Base-by-base conservation (phyloP, 2,797 vertebrate species). In the Pantherophis vulpinus region DNA sequence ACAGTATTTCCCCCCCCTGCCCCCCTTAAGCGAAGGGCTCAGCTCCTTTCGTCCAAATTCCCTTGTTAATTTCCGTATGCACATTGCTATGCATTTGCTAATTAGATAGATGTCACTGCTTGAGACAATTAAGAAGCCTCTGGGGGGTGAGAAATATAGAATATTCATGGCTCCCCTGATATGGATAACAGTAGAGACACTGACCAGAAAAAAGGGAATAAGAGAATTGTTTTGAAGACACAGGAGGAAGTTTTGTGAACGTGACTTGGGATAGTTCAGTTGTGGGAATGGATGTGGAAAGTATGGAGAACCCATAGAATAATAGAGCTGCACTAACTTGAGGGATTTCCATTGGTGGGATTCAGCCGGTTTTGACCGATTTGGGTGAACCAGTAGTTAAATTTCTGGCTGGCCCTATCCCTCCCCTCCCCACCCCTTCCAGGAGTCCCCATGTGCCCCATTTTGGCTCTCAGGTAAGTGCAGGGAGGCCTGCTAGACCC, bases 41-140 rank as follows among this genome's bases (percentile, higher is more conserved):
- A 54, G 3, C 86, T 97, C 93, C 96, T 96, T 97, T 94, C 90
- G 86, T 93, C 91, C 94, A 96, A 97, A 95, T 94, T 92, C 90
- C 92, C 93, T 94, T 87, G 93, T 94, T 97, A 96, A 94, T 97
- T 97, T 97, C 92, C 90, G 88, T 66, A 47, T 91, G 94, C 92
- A 70, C 89, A 94, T 92, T 20, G 90, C 54, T 60, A 55, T 88
- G 37, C 55, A 95, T 95, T 94, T 93, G n/a, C 86, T 93, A 94
- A 91, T 94, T 94, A 94, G 89, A 94, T 37, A 56, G 91, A 27
- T 0, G 0, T 20, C 89, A 94, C 54, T 27, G 92, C 59, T 87
- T 92, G 29, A 93, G 89, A 91, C 94, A 91, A 95, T 91, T 91
- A 92, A 91, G 27, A 63, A 13, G 66, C 1, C 37, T 94, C 63